Conservation (phyloP, 2,113 vertebrate species). For the Diphyllodes magnificus region DNA sequence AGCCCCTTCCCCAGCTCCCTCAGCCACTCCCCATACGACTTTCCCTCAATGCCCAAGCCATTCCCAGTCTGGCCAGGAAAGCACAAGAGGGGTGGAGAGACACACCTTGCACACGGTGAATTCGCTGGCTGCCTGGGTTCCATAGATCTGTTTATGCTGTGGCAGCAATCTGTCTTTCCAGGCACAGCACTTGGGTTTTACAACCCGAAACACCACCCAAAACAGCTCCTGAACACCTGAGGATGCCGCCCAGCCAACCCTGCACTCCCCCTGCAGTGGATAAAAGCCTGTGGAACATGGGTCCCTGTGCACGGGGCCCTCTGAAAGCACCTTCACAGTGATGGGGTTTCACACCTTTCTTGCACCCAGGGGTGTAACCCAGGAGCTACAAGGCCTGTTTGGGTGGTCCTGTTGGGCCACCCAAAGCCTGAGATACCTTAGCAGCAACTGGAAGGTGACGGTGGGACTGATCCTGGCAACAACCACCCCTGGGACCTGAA, state of each 20-base stretch:
- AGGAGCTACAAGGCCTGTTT: background rate
- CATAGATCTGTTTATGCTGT: background rate
- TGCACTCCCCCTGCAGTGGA: fast-evolving
- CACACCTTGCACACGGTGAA: fast-evolving
- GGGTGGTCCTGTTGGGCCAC: background rate
- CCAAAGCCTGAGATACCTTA: background rate
- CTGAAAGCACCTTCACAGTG: background rate
- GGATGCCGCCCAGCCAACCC: background rate
- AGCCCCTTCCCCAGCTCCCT: background rate
- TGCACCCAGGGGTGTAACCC: background rate
- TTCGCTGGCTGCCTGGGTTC: background rate
- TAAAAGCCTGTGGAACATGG: background rate
- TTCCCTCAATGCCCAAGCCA: background rate
- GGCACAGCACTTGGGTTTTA: background rate
- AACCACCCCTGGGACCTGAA: background rate
- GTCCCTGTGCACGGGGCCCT: fast-evolving
- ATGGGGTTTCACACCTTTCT: background rate
- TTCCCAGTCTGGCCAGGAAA: background rate
- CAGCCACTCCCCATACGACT: background rate
- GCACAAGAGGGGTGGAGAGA: background rate
- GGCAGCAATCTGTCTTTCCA: background rate
- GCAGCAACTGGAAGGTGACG: background rate
- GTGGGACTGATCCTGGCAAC: background rate
- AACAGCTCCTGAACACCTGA: background rate
- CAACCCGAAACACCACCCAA: background rate